Evolutionary conservation across 2,888 invertebrate genomes (phyloP).

Genomic region (Xanthia togata): DNA sequence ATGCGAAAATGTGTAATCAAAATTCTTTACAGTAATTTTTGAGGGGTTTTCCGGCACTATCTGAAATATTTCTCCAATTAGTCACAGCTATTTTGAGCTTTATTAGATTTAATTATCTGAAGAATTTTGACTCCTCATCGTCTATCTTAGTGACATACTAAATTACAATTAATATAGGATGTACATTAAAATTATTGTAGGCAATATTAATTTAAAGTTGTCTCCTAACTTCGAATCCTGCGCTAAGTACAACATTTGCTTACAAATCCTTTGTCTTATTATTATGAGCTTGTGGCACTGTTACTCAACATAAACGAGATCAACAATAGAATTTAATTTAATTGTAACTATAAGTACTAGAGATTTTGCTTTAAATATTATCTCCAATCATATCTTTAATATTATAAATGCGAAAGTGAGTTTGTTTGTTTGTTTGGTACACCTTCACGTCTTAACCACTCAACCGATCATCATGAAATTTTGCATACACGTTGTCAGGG

Average conservation of each 20-base stretch:
- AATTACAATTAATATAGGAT: not conserved
- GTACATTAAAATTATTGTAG: not conserved
- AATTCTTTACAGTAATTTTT: not conserved
- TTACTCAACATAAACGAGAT: not conserved
- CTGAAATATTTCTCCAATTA: not conserved
- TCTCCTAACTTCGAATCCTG: slow-evolving; percentile 20
- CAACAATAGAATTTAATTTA: not conserved
- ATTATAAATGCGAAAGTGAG: not conserved
- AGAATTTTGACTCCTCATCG: not conserved
- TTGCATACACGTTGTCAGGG: no score
- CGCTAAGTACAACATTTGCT: slow-evolving; percentile 7
- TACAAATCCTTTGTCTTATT: slow-evolving; percentile 46
- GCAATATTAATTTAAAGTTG: slow-evolving; percentile 13
- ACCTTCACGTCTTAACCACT: not conserved
- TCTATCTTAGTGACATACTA: not conserved
- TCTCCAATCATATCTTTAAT: not conserved
- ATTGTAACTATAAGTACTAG: not conserved
- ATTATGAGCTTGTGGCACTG: not conserved
- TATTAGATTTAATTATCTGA: not conserved
- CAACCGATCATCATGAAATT: no score
- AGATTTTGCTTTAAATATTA: no score
- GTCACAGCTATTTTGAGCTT: not conserved
- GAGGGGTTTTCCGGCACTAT: not conserved
- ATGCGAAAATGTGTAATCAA: not conserved
- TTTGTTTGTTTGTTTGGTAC: not conserved